These are phyloP conservation scores for Resseliella maxima DNA, from an alignment of 2,888 invertebrate genomes.

Conservation along the genomic window DNA sequence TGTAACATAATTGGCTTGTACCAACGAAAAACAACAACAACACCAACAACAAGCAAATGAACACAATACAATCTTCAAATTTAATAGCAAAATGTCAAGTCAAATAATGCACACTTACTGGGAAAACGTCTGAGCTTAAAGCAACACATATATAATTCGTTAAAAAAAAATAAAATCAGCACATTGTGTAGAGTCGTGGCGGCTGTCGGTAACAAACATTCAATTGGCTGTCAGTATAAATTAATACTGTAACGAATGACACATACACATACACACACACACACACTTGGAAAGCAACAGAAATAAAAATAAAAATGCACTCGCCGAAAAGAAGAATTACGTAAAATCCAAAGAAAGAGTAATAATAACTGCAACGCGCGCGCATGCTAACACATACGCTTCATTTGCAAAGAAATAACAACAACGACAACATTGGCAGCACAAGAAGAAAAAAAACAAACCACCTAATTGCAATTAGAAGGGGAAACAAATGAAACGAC, in stretches of 20 bases:
- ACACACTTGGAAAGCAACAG: too few relatives aligned
- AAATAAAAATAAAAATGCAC: neutral
- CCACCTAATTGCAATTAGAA: neutral
- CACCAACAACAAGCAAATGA: too few relatives aligned
- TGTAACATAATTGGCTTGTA: too few relatives aligned
- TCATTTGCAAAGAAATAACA: neutral
- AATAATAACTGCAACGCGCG: neutral
- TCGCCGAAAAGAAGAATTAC: neutral
- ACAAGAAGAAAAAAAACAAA: constrained; percentile 8
- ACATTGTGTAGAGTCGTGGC: neutral
- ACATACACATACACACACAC: too few relatives aligned
- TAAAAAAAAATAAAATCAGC: neutral
- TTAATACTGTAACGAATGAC: neutral
- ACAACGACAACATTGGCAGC: too few relatives aligned
- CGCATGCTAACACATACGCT: neutral
- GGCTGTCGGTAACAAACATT: neutral
- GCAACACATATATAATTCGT: neutral
- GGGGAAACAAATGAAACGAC: neutral
- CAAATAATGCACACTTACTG: neutral
- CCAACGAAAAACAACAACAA: too few relatives aligned
- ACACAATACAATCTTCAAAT: neutral
- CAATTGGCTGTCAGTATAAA: neutral
- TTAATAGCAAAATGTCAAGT: neutral
- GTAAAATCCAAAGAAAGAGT: neutral
- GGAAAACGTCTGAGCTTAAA: neutral